A percentile compares a stretch with the other conserved stretches of the same genome.
Evolutionary conservation across 2,113 vertebrate species (phyloP).

Genomic region (Picathartes gymnocephalus): DNA sequence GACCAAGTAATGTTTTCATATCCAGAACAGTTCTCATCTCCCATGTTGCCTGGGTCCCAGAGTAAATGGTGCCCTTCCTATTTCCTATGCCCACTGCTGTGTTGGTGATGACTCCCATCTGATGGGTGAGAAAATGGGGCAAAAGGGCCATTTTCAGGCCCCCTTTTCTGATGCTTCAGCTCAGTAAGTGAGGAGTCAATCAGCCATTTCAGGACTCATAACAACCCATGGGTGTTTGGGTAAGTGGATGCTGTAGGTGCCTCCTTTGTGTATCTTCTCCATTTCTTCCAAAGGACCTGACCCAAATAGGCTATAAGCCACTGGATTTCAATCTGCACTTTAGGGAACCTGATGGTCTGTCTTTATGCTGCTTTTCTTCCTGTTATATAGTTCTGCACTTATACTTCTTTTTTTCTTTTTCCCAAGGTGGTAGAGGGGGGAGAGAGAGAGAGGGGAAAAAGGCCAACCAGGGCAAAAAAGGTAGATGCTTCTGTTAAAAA

Average conservation of each 20-base stretch:
- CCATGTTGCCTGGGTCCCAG: rapidly evolving
- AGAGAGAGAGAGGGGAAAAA: not conserved
- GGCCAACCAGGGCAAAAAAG: rapidly evolving
- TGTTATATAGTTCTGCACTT: not conserved
- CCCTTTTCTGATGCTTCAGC: not conserved
- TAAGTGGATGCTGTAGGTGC: not conserved
- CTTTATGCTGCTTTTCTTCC: not conserved
- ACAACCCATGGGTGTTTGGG: not conserved
- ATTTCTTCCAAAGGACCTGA: not conserved
- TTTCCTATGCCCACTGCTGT: not conserved
- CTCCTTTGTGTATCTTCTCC: not conserved
- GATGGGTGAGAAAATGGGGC: not conserved
- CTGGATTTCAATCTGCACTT: not conserved
- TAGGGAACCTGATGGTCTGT: not conserved
- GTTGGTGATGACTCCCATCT: not conserved
- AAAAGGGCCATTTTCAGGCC: not conserved
- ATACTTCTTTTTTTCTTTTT: not conserved
- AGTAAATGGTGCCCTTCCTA: not conserved
- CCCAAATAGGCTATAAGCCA: not conserved
- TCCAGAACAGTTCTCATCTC: not conserved
- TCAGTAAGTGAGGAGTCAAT: not conserved
- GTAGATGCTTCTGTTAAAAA: not conserved
- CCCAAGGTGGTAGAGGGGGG: not conserved
- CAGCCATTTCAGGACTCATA: not conserved
- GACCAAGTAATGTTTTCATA: not conserved